Evolutionary conservation across 2,113 vertebrate genomes (phyloP), one percentile per base, ranked within the genome.

Genomic region (Sebastes schlegelii): DNA sequence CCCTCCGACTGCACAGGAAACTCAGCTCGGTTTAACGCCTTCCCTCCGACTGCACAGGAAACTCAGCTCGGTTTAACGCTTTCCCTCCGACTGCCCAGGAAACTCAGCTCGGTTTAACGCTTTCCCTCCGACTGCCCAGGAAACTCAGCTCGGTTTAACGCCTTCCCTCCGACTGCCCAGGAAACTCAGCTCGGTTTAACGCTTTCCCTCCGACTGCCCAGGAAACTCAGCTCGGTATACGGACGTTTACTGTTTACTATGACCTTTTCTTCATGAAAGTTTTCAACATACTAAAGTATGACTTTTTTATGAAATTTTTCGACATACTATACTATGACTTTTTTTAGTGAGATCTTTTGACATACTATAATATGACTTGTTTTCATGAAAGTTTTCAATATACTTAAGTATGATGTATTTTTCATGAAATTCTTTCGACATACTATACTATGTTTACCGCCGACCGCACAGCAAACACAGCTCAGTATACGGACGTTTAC

Each of bases 1-100:
- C 63, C 71, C 46, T 74, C 6, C 48, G 84, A 74, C 67, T 75
- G 77, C 86, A 85, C 77, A 70, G 75, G 82, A 82, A 89, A 77
- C 75, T 82, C 62, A 68, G 42, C 73, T 83, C 75, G 23, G 65
- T 21, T 16, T 68, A 51, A 63, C 64, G 51, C 23, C 78, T 89
- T 74, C 70, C 67, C 77, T 64, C 54, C 11, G 58, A 72, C 81
- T 63, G 78, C 69, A 26, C 23, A 2, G 23, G 23, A 26, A 26
- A 26, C 23, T 2, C 23, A 26, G 23, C 23, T 26, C 23, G 23
- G 23, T 23, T 23, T 23, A 23, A 23, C 23, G 23, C 23, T 23
- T 23, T 23, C 23, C 23, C 23, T 23, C 23, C 23, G 23, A 23
- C 23, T 23, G 23, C 23, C 1, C 23, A 23, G 23, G 23, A 23